Evolutionary conservation across 92 coral and sea anemone species (phyloP), one percentile per base, ranked within the genome.

Genomic region (Palythoa heliodiscus): DNA sequence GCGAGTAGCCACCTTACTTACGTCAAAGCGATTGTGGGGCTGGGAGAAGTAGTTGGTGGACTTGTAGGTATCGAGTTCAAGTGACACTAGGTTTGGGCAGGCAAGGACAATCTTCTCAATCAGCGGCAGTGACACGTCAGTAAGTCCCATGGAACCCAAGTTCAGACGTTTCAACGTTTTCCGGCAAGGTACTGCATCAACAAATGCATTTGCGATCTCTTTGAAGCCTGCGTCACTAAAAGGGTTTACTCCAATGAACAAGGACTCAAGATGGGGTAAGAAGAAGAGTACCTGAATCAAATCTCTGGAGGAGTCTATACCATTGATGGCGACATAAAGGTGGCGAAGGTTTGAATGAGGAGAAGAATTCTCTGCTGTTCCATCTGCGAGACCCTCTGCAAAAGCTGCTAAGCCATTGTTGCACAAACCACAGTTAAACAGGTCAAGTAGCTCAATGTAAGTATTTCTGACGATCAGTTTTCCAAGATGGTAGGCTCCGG

Each of bases 341-440:
- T 89, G 92, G 53, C 83, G 86, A 47, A 89, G 89, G 53, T 89
- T 87, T 38, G 92, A 89, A 58, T 61, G 52, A 22, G 82, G 79
- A 29, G 48, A 17, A n/a, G 84, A 83, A 50, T 71, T 63, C 67
- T 84, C 35, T 19, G 61, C 77, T 17, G 87, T 84, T 24, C 86
- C 91, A n/a, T 89, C 87, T 11, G 83, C 75, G 48, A 89, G 69
- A 1, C 92, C 92, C 25, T 61, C 55, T 1, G 91, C 83, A 71
- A 89, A 89, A 8, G 91, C 92, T n/a, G 66, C 91, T 52, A 89
- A 53, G 10, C 92, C 92, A 52, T 89, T 85, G 69, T 89, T 89
- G 86, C 92, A 89, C 87, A 89, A 66, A 38, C 92, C 92, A 54
- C 91, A 87, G 87, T 89, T 89, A 71, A 89, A 89, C 73, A 89